phyloP scores from a whole-genome alignment of 2,113 vertebrate species.

The Mellivora capensis region DNA sequence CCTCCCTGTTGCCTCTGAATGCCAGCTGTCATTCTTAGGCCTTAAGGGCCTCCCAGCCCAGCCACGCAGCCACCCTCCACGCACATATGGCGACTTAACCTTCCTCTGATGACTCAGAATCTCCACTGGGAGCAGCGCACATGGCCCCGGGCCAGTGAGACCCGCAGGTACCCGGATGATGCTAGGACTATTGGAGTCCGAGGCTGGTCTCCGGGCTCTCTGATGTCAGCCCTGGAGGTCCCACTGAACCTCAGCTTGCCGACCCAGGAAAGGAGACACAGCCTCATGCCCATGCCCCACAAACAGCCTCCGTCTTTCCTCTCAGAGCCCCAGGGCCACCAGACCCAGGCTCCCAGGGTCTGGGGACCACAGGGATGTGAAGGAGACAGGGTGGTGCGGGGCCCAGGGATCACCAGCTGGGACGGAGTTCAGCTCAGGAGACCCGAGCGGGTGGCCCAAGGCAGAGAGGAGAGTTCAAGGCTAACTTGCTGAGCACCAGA shows the following conservation, averaged over 20 bases:
- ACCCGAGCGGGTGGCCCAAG: neutral
- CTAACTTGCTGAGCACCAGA: neutral
- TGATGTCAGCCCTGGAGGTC: neutral
- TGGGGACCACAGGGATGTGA: neutral
- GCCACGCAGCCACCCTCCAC: neutral
- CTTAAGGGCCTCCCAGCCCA: neutral
- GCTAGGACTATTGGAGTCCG: neutral
- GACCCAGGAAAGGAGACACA: neutral
- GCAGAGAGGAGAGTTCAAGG: neutral
- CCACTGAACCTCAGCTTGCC: neutral
- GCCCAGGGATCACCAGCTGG: neutral
- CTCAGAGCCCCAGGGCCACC: neutral
- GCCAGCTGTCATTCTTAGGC: neutral
- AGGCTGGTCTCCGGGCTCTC: neutral
- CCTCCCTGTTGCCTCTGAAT: neutral
- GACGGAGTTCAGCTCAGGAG: neutral
- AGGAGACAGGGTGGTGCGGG: neutral
- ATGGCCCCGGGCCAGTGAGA: neutral
- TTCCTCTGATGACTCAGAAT: neutral
- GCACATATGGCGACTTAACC: neutral
- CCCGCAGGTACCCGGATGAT: fast-evolving
- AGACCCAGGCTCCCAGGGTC: neutral
- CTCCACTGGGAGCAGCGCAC: neutral
- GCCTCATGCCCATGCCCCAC: neutral
- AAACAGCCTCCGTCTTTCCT: neutral